A percentile compares a stretch with the other conserved stretches of the same genome.
Conservation (phyloP, 92 coral and sea anemone genomes). For the Epizoanthus ramosus region DNA sequence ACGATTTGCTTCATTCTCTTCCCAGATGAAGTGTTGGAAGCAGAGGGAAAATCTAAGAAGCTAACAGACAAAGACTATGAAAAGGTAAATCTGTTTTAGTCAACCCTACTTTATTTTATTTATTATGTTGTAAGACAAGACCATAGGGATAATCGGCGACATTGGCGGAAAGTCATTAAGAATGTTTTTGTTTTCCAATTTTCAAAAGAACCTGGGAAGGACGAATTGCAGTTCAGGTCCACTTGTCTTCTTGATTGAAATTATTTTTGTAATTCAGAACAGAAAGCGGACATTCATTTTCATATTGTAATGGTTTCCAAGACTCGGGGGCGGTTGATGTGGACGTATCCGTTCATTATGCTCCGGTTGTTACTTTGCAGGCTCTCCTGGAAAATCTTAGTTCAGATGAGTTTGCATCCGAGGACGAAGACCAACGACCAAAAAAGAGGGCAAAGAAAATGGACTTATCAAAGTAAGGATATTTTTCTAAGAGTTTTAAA, state of each 20-base stretch:
- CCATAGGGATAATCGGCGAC: too few relatives aligned
- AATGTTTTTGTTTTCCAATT: too few relatives aligned
- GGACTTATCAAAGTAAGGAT: slow-evolving; percentile 1
- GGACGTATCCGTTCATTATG: too few relatives aligned
- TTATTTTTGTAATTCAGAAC: too few relatives aligned
- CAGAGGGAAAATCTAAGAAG: slow-evolving; percentile 63
- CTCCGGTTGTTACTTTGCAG: slow-evolving; percentile 41
- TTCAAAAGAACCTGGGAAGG: too few relatives aligned
- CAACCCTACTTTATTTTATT: not conserved
- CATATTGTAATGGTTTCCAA: not conserved
- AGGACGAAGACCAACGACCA: slow-evolving; percentile 56
- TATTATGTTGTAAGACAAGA: not conserved
- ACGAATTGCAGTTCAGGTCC: too few relatives aligned
- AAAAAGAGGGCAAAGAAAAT: slow-evolving; percentile 11
- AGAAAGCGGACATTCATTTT: not conserved
- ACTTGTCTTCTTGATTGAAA: too few relatives aligned
- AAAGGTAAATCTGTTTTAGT: slow-evolving; percentile 58
- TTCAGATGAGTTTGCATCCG: slow-evolving; percentile 92
- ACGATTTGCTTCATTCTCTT: not conserved
- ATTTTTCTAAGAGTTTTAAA: too few relatives aligned
- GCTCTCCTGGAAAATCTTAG: slow-evolving; percentile 91
- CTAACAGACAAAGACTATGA: slow-evolving; percentile 90
- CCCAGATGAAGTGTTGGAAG: slow-evolving; percentile 36
- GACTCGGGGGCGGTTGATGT: too few relatives aligned
- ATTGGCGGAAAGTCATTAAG: too few relatives aligned